Conservation (phyloP, 2,113 vertebrate species). For the Colaptes auratus region DNA sequence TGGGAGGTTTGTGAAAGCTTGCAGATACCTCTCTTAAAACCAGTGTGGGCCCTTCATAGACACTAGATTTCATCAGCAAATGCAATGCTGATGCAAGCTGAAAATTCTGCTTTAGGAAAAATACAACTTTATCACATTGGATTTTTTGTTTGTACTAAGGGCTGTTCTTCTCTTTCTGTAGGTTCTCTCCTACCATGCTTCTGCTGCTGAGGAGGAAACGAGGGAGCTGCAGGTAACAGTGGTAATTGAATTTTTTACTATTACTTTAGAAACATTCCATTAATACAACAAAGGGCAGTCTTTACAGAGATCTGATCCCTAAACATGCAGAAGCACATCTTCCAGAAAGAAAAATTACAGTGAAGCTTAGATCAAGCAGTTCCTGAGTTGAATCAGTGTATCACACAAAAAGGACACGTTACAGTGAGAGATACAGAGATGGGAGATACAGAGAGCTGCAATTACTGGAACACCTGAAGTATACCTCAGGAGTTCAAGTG, state of each 20-base stretch:
- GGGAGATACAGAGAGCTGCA: not conserved
- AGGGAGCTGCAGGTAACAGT: slow-evolving; percentile 92
- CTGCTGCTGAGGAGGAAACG: slow-evolving; percentile 92
- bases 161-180: slow-evolving; percentile 30
- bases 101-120: not conserved
- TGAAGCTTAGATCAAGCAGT: not conserved
- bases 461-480: not conserved
- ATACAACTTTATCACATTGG: not conserved
- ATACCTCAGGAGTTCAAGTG: not conserved
- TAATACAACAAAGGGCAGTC: not conserved
- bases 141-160: not conserved
- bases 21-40: not conserved
- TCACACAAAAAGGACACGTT: not conserved
- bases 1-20: not conserved
- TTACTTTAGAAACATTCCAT: not conserved
- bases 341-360: too few species aligned
- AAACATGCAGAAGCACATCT: not conserved
- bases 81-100: not conserved
- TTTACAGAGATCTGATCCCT: not conserved
- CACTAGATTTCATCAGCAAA: not conserved
- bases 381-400: not conserved
- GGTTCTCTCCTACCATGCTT: slow-evolving; percentile 96
- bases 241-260: slow-evolving; percentile 80
- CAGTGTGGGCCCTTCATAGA: not conserved
- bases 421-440: not conserved